A percentile compares a stretch with the other conserved stretches of the same genome.
Conservation (phyloP, 1,140 invertebrate species). For the Megalonaias nervosa region DNA sequence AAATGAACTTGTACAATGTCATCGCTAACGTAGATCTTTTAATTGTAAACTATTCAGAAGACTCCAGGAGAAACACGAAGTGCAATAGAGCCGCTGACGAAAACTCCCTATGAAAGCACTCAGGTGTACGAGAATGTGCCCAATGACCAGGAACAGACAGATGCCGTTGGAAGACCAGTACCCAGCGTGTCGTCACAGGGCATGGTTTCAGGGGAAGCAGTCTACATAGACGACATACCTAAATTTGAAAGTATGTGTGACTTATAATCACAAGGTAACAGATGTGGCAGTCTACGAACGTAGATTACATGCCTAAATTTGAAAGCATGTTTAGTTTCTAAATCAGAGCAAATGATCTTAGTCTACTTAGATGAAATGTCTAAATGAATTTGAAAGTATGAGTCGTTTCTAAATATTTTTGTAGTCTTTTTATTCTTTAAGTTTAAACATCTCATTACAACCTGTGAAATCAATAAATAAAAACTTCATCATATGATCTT, state of each 20-base stretch:
- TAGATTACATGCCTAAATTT: background rate
- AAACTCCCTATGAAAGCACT: slow-evolving; percentile 1
- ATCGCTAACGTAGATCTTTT: no score
- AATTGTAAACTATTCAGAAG: no score
- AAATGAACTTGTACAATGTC: no score
- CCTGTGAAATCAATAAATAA: background rate
- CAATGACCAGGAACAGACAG: background rate
- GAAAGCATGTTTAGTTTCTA: background rate
- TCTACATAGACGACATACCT: background rate
- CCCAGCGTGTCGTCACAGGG: background rate
- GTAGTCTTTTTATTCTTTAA: background rate
- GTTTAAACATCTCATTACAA: background rate
- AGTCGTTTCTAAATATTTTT: background rate
- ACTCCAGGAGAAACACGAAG: no score
- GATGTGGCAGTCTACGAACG: background rate
- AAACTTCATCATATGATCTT: background rate
- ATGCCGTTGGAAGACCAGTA: background rate
- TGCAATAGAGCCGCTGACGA: background rate
- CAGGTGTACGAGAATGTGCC: background rate
- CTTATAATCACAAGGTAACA: background rate
- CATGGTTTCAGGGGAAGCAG: background rate
- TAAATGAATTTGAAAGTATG: background rate
- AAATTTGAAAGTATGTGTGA: background rate
- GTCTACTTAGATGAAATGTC: background rate
- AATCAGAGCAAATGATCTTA: background rate